Percentiles rank a stretch among this genome's conserved stretches.
phyloP scores from a whole-genome alignment of 2,113 vertebrate genomes.

The Agelaius tricolor region DNA sequence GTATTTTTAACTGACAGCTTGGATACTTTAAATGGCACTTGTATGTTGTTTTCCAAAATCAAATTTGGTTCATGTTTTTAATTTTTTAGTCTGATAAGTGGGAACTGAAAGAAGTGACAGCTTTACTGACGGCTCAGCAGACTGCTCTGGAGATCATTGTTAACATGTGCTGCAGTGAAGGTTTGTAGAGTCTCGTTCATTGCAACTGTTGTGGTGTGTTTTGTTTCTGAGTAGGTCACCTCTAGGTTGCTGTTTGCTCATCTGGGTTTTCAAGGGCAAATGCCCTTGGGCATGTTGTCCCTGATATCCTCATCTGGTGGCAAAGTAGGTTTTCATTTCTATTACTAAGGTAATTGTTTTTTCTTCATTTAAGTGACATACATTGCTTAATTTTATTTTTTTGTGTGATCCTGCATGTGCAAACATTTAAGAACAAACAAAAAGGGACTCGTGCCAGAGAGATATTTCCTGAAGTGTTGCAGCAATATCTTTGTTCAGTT shows the following conservation, averaged over 20 bases:
- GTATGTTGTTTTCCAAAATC: not conserved
- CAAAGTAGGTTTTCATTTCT: not conserved
- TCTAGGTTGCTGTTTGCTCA: not conserved
- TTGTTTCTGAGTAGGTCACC: not conserved
- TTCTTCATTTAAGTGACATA: not conserved
- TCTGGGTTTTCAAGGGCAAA: not conserved
- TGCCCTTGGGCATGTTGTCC: not conserved
- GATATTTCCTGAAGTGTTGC: not conserved
- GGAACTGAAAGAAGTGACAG: slow-evolving; percentile 86
- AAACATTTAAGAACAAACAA: not conserved
- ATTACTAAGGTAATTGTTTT: not conserved
- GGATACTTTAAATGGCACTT: not conserved
- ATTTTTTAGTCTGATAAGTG: slow-evolving; percentile 80
- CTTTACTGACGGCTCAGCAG: slow-evolving; percentile 93
- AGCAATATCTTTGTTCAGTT: not conserved
- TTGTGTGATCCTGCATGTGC: not conserved
- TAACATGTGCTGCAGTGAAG: slow-evolving; percentile 96
- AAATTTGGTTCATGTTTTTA: not conserved
- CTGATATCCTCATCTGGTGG: not conserved
- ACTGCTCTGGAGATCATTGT: slow-evolving; percentile 95
- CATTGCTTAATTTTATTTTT: not conserved
- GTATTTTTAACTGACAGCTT: not conserved
- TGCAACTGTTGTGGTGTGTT: not conserved
- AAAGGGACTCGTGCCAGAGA: not conserved
- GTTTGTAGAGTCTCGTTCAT: slow-evolving; percentile 69